Evolutionary conservation across 2,888 invertebrate genomes (phyloP).

Genomic region (Cephus spinipes): DNA sequence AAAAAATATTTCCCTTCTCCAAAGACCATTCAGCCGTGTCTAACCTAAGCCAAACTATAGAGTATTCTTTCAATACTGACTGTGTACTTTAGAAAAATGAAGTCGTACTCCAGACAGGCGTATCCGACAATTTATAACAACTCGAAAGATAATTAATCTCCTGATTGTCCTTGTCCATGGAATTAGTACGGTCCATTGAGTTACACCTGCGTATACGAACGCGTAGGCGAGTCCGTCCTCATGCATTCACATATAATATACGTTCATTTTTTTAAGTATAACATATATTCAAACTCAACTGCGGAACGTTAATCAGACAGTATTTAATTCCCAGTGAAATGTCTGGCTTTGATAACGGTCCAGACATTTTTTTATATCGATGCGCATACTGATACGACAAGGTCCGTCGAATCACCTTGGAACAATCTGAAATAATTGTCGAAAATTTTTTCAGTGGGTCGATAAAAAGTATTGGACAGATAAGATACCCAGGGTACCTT

Average conservation of each 20-base stretch:
- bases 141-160: not conserved
- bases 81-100: not conserved
- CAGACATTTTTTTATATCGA: not conserved
- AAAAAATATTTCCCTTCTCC: slow-evolving; percentile 9
- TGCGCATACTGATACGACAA: not conserved
- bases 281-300: not conserved
- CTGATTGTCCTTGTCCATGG: not conserved
- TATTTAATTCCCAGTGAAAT: slow-evolving; percentile 29
- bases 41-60: not conserved
- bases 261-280: not conserved
- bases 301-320: slow-evolving; percentile 18
- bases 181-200: not conserved
- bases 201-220: slow-evolving; percentile 4
- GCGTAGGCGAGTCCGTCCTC: not conserved
- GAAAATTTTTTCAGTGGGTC: not conserved
- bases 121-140: not conserved
- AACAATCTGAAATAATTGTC: not conserved
- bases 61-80: not conserved
- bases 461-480: not conserved
- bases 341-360: slow-evolving; percentile 28
- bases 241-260: not conserved
- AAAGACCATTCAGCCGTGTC: not conserved
- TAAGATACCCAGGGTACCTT: not conserved
- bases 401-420: not conserved
- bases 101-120: not conserved